Evolutionary conservation across 2,888 invertebrate species (phyloP).

Genomic region (Adelphocoris suturalis): DNA sequence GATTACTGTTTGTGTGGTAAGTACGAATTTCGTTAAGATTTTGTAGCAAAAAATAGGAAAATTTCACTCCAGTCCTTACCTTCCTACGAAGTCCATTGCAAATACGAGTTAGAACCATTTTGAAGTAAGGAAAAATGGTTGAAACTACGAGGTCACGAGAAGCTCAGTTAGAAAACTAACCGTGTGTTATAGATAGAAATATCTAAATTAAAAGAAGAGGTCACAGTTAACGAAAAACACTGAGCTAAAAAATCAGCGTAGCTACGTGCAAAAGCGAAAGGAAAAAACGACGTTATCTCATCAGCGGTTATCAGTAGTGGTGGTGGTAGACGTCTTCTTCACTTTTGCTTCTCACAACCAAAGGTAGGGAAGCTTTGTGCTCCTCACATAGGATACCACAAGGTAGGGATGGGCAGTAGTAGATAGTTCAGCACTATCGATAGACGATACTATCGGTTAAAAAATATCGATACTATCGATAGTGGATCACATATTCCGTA

Average conservation of each 20-base stretch:
- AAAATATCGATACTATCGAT: too few species aligned
- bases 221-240: neutral
- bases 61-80: neutral
- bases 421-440: too few species aligned
- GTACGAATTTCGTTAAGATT: neutral
- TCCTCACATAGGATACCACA: too few species aligned
- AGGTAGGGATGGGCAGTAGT: too few species aligned
- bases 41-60: neutral
- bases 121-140: conserved; percentile 30
- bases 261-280: too few species aligned
- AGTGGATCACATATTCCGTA: too few species aligned
- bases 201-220: neutral
- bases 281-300: too few species aligned
- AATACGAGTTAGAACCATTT: conserved; percentile 49
- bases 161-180: neutral
- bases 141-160: neutral
- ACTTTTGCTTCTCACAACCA: too few species aligned
- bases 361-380: too few species aligned
- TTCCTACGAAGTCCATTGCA: conserved; percentile 45
- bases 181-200: conserved; percentile 25
- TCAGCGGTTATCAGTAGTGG: too few species aligned
- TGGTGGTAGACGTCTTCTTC: too few species aligned
- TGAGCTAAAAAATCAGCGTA: neutral
- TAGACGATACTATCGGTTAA: too few species aligned
- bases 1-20: neutral